Conservation (phyloP, 1,140 invertebrate species). For the Hylaeus volcanicus region DNA sequence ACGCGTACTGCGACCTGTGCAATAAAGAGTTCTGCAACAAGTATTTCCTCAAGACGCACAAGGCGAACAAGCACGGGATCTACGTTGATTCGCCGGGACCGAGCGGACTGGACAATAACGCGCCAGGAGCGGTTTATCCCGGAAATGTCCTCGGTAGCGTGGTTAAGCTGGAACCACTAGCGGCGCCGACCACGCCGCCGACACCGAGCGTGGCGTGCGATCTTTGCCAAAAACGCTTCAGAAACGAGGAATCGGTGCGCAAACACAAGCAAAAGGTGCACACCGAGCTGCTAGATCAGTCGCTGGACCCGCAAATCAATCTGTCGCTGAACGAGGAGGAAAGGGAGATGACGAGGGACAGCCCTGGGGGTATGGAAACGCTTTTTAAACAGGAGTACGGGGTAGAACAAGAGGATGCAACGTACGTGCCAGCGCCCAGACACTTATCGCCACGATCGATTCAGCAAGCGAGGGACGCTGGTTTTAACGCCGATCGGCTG, state of each 20-base stretch:
- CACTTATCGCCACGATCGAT: constrained; percentile 83
- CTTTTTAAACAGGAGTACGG: constrained; percentile 76
- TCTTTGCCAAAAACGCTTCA: constrained; percentile 81
- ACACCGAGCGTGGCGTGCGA: constrained; percentile 69
- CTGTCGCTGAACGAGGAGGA: constrained; percentile 53
- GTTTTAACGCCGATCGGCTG: constrained; percentile 86
- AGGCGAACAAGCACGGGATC: constrained; percentile 96
- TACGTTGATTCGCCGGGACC: constrained; percentile 84
- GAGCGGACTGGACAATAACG: constrained; percentile 56
- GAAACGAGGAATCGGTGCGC: constrained; percentile 80
- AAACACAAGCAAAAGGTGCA: constrained; percentile 81
- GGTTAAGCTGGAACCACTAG: constrained; percentile 66
- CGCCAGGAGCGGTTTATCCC: constrained; percentile 21
- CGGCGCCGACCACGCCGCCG: constrained; percentile 63
- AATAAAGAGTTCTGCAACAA: constrained; percentile 99
- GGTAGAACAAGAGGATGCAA: constrained; percentile 82
- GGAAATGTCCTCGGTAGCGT: constrained; percentile 46
- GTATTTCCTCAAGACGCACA: constrained; percentile 99
- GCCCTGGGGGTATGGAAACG: constrained; percentile 73
- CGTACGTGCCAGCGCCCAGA: constrained; percentile 81
- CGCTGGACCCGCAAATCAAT: constrained; percentile 47
- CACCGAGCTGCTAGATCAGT: constrained; percentile 60
- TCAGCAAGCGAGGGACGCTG: constrained; percentile 83
- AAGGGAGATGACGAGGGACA: constrained; percentile 52
- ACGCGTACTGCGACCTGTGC: constrained; percentile 97